Base-by-base conservation (phyloP, 2,888 invertebrate genomes). In the Rhingia campestris region DNA sequence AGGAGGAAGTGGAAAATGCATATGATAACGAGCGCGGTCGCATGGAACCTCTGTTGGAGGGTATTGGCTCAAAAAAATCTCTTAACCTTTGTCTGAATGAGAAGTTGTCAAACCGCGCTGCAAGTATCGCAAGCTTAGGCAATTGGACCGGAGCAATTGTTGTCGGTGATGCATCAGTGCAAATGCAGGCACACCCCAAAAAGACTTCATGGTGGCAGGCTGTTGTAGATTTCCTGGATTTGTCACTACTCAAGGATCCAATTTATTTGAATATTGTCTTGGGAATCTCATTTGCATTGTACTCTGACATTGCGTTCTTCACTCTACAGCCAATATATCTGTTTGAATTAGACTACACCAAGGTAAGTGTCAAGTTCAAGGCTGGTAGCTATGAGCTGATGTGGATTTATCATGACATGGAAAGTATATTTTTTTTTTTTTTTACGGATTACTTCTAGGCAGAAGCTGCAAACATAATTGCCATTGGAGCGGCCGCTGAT, bases 291-390 rank as follows among this genome's bases (percentile, higher is more conserved):
- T 92, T 95, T 73, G 93, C 94, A 4, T 93, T 95, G 80, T 94
- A 94, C 73, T 93, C 95, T 4, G 96, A 96, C 89, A 92, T 94
- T 49, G 94, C 94, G 0, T 96, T 96, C 89, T 93, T 94, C 86
- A 94, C 94, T 0, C 88, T 96, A 63, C 93, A 95, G 81, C 95
- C 96, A 0, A 88, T 95, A 87, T 91, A 91, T 80, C 86, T 91
- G 3, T 90, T 91, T 39, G 90, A 91, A 30, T 73, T 91, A 70
- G 88, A 89, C 0, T 91, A 89, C 75, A 87, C 61, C 47, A 90
- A 88, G 88, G 91, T 91, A 49, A 84, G 87, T 4, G 10, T 10
- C 7, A n/a, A 43, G 43, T n/a, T 45, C 43, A 12, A 7, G 22
- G 22, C 22, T 22, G 22, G 14, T 12, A 37, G 22, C 37, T 37